Evolutionary conservation across 2,888 invertebrate genomes (phyloP).

Genomic region (Acronicta alni): DNA sequence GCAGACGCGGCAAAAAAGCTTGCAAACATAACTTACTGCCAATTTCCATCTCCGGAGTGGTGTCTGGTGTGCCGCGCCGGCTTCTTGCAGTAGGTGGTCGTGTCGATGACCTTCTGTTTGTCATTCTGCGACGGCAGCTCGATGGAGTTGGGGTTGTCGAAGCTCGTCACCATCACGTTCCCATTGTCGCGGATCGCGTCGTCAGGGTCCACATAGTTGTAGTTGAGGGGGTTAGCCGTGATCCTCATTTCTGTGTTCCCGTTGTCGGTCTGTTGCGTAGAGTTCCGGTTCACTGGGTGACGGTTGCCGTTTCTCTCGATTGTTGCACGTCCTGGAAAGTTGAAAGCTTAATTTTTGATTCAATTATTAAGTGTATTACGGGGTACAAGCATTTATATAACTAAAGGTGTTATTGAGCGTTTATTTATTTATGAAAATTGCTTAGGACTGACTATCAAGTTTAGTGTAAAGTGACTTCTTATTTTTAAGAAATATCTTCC

Average conservation of each 20-base stretch:
- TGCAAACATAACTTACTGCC: constrained; percentile 83
- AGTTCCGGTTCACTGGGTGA: constrained; percentile 80
- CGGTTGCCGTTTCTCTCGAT: constrained; percentile 89
- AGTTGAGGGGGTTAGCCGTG: constrained; percentile 93
- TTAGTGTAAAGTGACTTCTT: no score
- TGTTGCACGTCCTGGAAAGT: constrained; percentile 87
- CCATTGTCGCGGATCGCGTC: constrained; percentile 88
- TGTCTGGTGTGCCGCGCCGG: constrained; percentile 77
- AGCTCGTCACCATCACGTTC: constrained; percentile 90
- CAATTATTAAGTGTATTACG: constrained; percentile 40
- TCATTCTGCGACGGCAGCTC: constrained; percentile 90
- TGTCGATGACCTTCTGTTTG: constrained; percentile 86
- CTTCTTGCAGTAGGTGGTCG: constrained; percentile 93
- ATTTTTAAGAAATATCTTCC: no score
- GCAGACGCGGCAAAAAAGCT: constrained; percentile 25
- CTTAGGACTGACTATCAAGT: no score
- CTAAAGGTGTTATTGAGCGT: not conserved
- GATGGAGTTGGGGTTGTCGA: constrained; percentile 93
- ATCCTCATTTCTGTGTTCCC: constrained; percentile 91
- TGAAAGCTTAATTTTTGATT: constrained; percentile 57
- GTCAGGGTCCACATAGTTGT: constrained; percentile 91
- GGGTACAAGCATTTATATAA: constrained; percentile 14
- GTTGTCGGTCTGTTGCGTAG: constrained; percentile 75
- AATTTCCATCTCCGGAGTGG: constrained; percentile 82
- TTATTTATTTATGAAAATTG: no score